These are phyloP conservation scores for Euphonia xanthogaster DNA, from an alignment of 2,797 vertebrate species.

Conservation along the genomic window DNA sequence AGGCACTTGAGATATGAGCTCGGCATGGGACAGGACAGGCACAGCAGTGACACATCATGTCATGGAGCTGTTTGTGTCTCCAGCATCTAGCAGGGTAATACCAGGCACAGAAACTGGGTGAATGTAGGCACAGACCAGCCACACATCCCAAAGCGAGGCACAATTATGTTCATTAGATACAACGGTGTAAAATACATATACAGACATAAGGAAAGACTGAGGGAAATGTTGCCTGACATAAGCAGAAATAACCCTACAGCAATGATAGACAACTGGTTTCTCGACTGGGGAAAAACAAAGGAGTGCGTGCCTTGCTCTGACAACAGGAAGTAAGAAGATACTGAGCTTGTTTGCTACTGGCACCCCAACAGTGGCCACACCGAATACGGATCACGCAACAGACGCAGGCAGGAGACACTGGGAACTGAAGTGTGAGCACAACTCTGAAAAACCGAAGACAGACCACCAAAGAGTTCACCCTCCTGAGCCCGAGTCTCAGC, in stretches of 20 bases:
- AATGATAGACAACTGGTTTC: background rate
- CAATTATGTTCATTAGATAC: background rate
- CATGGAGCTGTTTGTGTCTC: background rate
- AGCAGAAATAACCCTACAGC: background rate
- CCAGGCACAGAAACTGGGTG: background rate
- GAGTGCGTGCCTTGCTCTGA: background rate
- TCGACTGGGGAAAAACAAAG: background rate
- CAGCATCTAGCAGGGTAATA: background rate
- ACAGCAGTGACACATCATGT: background rate
- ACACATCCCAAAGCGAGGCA: background rate
- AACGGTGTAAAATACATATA: fast-evolving
- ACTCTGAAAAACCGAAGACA: fast-evolving
- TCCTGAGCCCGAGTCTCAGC: background rate
- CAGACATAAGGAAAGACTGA: background rate
- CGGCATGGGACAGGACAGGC: background rate
- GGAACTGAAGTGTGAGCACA: background rate
- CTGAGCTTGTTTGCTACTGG: background rate
- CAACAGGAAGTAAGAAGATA: background rate
- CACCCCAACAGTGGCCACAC: fast-evolving
- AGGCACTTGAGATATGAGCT: background rate
- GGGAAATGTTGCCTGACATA: background rate
- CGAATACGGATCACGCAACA: fast-evolving
- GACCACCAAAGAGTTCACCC: fast-evolving
- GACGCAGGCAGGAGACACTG: fast-evolving
- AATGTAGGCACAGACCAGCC: background rate